These are phyloP conservation scores for Phrynocephalus guinanensis DNA, from an alignment of 2,797 vertebrate species.

Conservation along the genomic window DNA sequence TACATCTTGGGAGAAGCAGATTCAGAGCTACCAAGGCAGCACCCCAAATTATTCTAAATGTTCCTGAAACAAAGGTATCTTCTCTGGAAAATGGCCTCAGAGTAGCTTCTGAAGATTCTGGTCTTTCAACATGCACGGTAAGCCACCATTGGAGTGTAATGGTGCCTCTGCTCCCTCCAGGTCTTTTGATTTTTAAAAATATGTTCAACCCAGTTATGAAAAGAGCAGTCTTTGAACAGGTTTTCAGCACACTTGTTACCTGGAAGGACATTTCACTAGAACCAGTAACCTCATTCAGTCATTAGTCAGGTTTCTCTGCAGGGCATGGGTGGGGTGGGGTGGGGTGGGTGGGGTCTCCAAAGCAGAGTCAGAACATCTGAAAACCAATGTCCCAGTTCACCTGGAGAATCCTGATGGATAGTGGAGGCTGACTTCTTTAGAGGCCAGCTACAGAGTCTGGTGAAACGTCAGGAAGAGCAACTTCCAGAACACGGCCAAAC, in stretches of 20 bases:
- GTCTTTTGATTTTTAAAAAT: background rate
- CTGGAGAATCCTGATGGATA: too few relatives aligned
- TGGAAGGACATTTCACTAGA: background rate
- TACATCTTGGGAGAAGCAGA: conserved; percentile 69
- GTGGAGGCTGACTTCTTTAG: too few relatives aligned
- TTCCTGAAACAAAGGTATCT: conserved; percentile 93
- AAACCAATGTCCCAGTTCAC: too few relatives aligned
- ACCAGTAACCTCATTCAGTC: background rate
- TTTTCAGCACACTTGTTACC: background rate
- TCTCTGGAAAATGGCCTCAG: conserved; percentile 90
- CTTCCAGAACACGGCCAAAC: too few relatives aligned
- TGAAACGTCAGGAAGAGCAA: too few relatives aligned
- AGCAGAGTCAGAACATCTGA: too few relatives aligned
- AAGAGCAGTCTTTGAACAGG: background rate
- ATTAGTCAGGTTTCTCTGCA: too few relatives aligned
- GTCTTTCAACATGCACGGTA: conserved; percentile 93
- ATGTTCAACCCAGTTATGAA: background rate
- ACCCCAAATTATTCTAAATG: conserved; percentile 87
- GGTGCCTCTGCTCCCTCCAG: rapidly evolving
- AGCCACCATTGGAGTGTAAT: conserved; percentile 55
- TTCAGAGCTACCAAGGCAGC: conserved; percentile 80
- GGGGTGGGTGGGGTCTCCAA: too few relatives aligned
- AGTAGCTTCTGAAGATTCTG: conserved; percentile 96
- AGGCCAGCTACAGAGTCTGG: too few relatives aligned
- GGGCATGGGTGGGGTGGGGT: too few relatives aligned